Base-by-base conservation (phyloP, 2,888 invertebrate genomes). In the Azorinus chamasolen region DNA sequence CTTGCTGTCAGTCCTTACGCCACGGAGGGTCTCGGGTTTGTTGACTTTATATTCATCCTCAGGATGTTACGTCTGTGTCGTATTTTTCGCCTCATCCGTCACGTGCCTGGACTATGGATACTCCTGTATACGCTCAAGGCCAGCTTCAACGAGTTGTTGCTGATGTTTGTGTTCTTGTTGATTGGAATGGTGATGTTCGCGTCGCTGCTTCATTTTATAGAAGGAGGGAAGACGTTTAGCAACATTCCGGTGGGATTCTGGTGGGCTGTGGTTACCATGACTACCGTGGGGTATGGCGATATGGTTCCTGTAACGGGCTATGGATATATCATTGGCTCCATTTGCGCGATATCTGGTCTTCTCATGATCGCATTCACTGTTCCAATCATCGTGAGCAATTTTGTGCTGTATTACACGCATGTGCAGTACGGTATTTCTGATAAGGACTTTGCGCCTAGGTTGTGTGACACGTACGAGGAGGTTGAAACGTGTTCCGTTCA, bases 231-330 rank as follows among this genome's bases (percentile, higher is more conserved):
- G 61, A 85, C 83, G 22, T 92, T 90, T 66, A 87, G 83, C 65
- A 91, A 91, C 87, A 92, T 92, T 84, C 91, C 91, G 45, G 87
- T 91, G 4, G 89, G 90, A 4, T 91, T 92, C 78, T 92, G 92
- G 92, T 92, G 91, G 91, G 88, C 89, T 48, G 87, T 92, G 20
- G 89, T 92, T 27, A 92, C 92, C 59, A 91, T 92, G 91, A 92
- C 92, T 46, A 91, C 92, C 1, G 92, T 92, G 1, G 92, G 92
- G 5, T 92, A 92, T 75, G 92, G 92, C 16, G 92, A 91, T 74
- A 90, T 91, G 87, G 78, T 84, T 50, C 92, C 92, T 4, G 83
- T 83, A 48, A 88, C 88, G 1, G 88, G 84, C 3, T 83, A 83
- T 16, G 91, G 92, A 20, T 91, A 91, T 66, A 71, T 91, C 16